These are phyloP conservation scores for Zosterops borbonicus DNA, from an alignment of 2,113 vertebrate species.

Conservation along the genomic window DNA sequence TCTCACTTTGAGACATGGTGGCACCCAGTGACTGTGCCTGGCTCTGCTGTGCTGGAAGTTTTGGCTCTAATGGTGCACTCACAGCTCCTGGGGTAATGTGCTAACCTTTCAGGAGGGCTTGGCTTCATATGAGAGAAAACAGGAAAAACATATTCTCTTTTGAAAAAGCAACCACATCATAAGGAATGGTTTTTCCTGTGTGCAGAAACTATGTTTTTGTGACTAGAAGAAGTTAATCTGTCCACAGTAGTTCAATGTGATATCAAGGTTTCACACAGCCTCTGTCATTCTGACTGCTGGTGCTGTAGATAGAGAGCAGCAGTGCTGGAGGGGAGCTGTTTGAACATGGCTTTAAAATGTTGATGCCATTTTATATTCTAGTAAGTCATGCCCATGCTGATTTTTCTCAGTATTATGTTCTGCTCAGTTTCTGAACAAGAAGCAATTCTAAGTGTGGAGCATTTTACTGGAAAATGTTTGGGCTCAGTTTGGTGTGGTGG, in stretches of 20 bases:
- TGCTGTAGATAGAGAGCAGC: background rate
- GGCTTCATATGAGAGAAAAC: background rate
- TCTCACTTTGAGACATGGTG: background rate
- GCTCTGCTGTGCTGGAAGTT: background rate
- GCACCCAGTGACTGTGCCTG: background rate
- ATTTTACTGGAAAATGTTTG: background rate
- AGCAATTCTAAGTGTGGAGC: background rate
- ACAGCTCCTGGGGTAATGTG: background rate
- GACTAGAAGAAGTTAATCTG: background rate
- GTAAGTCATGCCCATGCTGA: background rate
- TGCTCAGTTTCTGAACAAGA: background rate
- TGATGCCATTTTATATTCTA: background rate
- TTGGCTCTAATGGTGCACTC: background rate
- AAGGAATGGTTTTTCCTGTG: background rate
- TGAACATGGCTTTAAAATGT: background rate
- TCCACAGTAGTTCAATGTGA: background rate
- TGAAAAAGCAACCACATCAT: background rate
- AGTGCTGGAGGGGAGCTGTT: background rate
- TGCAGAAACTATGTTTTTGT: background rate
- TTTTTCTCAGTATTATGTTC: background rate
- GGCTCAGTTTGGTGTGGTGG: background rate
- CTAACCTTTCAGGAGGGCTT: background rate
- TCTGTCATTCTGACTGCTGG: background rate
- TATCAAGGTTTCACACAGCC: accelerated
- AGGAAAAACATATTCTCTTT: background rate